Evolutionary conservation across 2,113 vertebrate species (phyloP).

Genomic region (Cyprinus carpio): DNA sequence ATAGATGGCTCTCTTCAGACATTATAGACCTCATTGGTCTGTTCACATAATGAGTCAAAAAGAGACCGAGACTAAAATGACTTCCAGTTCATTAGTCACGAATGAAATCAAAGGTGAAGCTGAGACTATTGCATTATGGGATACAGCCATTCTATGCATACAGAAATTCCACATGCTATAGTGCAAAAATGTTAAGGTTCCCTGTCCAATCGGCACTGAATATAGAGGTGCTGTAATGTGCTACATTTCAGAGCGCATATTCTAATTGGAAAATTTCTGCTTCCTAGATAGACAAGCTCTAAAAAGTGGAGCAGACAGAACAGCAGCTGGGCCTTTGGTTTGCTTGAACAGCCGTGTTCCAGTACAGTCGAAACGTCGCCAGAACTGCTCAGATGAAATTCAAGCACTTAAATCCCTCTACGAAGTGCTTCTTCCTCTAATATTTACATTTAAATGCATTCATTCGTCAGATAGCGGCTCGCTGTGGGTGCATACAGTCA

Average conservation of each 20-base stretch:
- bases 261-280: conserved; percentile 5
- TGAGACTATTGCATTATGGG: not conserved
- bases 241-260: not conserved
- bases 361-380: not conserved
- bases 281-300: not conserved
- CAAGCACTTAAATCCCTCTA: conserved; percentile 9
- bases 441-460: conserved; percentile 26
- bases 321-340: conserved; percentile 5
- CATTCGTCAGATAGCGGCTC: not conserved
- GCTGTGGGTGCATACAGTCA: not conserved
- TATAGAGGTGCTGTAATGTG: not conserved
- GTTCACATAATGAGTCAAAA: not conserved
- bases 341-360: conserved; percentile 4
- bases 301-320: conserved; percentile 1
- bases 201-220: not conserved
- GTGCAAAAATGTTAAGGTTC: not conserved
- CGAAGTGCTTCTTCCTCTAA: not conserved
- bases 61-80: not conserved
- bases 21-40: too few relatives aligned
- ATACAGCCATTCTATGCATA: not conserved
- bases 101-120: not conserved
- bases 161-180: not conserved
- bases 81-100: not conserved
- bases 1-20: too few relatives aligned
- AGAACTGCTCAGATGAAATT: conserved; percentile 7